Percentiles rank a stretch among this genome's conserved stretches.
Evolutionary conservation across 2,113 vertebrate genomes (phyloP).

Genomic region (Sclerurus mexicanus): DNA sequence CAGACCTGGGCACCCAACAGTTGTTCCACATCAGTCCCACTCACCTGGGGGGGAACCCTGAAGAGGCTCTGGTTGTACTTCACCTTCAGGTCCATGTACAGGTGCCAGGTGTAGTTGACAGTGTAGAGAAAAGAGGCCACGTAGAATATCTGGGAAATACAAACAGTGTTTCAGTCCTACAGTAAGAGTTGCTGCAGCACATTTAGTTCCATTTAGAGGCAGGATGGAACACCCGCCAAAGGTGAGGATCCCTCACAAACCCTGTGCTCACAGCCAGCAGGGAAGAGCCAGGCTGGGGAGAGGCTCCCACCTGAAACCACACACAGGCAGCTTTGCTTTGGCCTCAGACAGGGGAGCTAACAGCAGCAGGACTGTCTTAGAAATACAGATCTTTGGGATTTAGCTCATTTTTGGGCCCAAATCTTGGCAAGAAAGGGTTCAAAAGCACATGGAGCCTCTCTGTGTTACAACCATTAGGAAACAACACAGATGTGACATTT

Average conservation of each 20-base stretch:
- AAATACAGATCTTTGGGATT: background rate
- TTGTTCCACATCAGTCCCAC: background rate
- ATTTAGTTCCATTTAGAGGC: background rate
- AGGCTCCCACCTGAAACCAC: background rate
- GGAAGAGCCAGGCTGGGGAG: background rate
- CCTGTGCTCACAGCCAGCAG: background rate
- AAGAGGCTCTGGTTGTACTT: constrained; percentile 70
- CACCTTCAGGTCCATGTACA: constrained; percentile 77
- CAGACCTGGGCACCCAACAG: background rate
- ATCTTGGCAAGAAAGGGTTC: background rate
- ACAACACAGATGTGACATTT: background rate
- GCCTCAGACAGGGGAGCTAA: background rate
- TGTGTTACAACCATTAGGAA: background rate
- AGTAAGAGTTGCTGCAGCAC: background rate
- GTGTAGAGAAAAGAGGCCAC: constrained; percentile 88
- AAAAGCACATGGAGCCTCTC: background rate
- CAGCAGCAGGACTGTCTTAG: background rate
- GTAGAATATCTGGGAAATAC: constrained; percentile 81
- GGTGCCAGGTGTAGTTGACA: constrained; percentile 84
- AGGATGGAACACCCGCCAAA: background rate
- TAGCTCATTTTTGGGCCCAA: background rate
- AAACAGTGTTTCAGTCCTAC: background rate
- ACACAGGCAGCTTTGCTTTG: background rate
- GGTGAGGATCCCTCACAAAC: background rate
- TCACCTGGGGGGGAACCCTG: constrained; percentile 73